These are phyloP conservation scores for Athalia rosae DNA, from an alignment of 2,888 invertebrate genomes.

Conservation along the genomic window DNA sequence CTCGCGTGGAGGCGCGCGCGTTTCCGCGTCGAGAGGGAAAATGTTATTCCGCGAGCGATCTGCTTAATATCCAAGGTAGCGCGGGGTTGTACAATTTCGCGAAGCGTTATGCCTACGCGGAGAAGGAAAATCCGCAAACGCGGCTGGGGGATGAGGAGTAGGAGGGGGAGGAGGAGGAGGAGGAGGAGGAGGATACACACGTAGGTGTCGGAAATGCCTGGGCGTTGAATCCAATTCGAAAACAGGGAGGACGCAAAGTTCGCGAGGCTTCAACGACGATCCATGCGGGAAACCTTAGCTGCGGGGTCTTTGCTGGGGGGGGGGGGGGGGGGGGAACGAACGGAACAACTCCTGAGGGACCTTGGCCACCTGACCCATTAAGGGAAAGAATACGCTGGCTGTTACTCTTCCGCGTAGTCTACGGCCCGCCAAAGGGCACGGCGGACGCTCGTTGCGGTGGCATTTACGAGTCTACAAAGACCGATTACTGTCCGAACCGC, in stretches of 20 bases:
- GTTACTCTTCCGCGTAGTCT: slow-evolving; percentile 58
- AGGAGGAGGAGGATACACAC: neutral
- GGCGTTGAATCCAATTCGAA: slow-evolving; percentile 9
- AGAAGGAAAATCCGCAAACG: too few species aligned
- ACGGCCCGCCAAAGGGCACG: slow-evolving; percentile 60
- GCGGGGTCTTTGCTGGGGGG: too few species aligned
- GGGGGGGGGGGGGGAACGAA: neutral
- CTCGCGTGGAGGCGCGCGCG: slow-evolving; percentile 41
- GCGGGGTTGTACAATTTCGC: neutral
- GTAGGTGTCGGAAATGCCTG: neutral
- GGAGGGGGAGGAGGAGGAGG: too few species aligned
- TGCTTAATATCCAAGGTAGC: slow-evolving; percentile 3
- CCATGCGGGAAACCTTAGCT: too few species aligned
- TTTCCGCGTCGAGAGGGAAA: neutral
- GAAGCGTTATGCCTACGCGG: neutral
- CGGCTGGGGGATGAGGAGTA: too few species aligned
- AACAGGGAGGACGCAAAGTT: neutral
- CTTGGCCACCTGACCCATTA: slow-evolving; percentile 64
- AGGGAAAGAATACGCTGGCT: slow-evolving; percentile 58
- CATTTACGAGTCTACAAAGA: slow-evolving; percentile 68
- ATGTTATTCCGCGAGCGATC: slow-evolving; percentile 7
- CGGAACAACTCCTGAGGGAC: slow-evolving; percentile 49
- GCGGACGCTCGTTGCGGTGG: slow-evolving; percentile 61
- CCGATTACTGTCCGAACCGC: slow-evolving; percentile 62
- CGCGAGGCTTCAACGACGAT: too few species aligned